Evolutionary conservation across 2,888 invertebrate genomes (phyloP).

Genomic region (Aplocera efformata): DNA sequence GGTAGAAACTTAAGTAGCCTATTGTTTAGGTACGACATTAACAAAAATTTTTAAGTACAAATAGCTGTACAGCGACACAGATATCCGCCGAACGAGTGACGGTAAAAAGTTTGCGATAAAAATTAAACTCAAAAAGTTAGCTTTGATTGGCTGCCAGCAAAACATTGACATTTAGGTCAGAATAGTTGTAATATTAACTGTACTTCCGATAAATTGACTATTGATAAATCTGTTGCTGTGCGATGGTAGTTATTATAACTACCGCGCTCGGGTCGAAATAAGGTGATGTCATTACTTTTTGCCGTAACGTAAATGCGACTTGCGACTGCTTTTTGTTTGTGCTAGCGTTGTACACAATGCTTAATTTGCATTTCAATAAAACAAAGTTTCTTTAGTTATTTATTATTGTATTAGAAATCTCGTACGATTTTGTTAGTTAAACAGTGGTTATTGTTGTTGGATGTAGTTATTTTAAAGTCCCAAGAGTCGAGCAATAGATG

Average conservation of each 20-base stretch:
- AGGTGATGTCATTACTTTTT: slow-evolving; percentile 71
- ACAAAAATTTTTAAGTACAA: slow-evolving; percentile 43
- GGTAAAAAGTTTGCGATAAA: slow-evolving; percentile 21
- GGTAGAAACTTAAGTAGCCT: slow-evolving; percentile 41
- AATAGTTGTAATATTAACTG: slow-evolving; percentile 62
- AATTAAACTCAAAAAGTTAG: slow-evolving; percentile 3
- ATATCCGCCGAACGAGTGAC: slow-evolving; percentile 41
- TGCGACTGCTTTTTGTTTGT: slow-evolving; percentile 66
- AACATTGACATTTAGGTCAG: slow-evolving; percentile 48
- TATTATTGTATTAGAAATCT: neutral
- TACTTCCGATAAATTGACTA: slow-evolving; percentile 48
- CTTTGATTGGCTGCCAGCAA: slow-evolving; percentile 27
- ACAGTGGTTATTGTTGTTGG: no score
- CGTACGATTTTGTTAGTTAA: no score
- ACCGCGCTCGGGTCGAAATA: slow-evolving; percentile 37
- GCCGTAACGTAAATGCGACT: slow-evolving; percentile 60
- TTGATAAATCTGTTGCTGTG: slow-evolving; percentile 49
- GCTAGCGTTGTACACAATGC: slow-evolving; percentile 51
- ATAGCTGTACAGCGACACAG: slow-evolving; percentile 47
- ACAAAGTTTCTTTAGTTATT: slow-evolving; percentile 2
- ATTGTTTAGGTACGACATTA: slow-evolving; percentile 44
- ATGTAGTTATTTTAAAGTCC: no score
- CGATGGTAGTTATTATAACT: slow-evolving; percentile 41
- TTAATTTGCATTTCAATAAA: slow-evolving; percentile 54
- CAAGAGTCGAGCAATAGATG: no score